Base-by-base conservation (phyloP, 1,140 invertebrate species). In the Leptoteleia sp. region DNA sequence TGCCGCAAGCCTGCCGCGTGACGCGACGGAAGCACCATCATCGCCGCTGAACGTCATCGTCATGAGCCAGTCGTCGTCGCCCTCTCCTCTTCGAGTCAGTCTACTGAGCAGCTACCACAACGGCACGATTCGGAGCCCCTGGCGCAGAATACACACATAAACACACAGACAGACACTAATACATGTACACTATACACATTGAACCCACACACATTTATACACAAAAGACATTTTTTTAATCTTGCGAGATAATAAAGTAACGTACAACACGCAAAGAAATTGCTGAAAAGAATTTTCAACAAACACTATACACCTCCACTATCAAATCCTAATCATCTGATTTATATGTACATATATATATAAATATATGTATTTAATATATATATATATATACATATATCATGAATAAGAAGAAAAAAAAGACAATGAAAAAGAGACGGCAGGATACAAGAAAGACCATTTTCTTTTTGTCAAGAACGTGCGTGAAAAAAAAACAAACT, bases 51-150 rank as follows among this genome's bases (percentile, higher is more conserved):
- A 40, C 76, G 54, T 79, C 71, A 82, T 72, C 76, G 80, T 68
- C 83, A 80, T 83, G 70, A 81, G 81, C 79, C 79, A 85, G 83
- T 85, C 84, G 84, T 85, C 83, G 83, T 85, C 82, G 76, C 85
- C 83, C 82, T 87, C 81, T 87, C 80, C 80, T 83, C 81, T 83
- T 81, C 81, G 79, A 81, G 65, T 79, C 75, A 70, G 76, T 33
- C 71, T 72, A 55, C 61, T 65, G 29, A 68, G 73, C 61, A 79
- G 48, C 43, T 52, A 71, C 37, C 48, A 48, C 35, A 71, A 61
- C 17, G 52, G 31, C 70, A 57, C 59, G 61, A 75, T 59, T 75
- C 43, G 59, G 17, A 75, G 61, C 59, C 52, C 42, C 52, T 65
- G 50, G 71, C 59, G 37, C 42, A 72, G 48, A 54, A 3, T 12